These are phyloP conservation scores for Argyresthia goedartella DNA, from an alignment of 2,888 invertebrate species.

Conservation along the genomic window DNA sequence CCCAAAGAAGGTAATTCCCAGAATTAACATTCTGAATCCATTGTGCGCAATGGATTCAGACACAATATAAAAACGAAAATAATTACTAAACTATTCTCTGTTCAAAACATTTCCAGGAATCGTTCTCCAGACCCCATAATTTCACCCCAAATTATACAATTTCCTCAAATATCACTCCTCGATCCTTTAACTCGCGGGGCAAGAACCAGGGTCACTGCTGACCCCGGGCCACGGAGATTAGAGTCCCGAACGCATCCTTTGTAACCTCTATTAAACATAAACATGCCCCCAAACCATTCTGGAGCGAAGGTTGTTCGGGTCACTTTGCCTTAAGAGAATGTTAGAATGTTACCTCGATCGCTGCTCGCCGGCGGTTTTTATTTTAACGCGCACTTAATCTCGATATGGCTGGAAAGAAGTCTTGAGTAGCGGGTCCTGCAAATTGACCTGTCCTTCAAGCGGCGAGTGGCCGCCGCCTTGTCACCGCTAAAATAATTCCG, in stretches of 20 bases:
- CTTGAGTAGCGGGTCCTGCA: conserved; percentile 44
- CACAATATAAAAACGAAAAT: too few relatives aligned
- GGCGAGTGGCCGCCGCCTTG: conserved; percentile 37
- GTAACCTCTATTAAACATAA: conserved; percentile 65
- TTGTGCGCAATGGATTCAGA: too few relatives aligned
- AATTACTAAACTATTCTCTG: too few relatives aligned
- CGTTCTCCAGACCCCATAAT: conserved; percentile 48
- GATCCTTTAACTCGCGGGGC: conserved; percentile 32
- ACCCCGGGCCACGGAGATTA: conserved; percentile 56
- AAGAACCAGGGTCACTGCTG: conserved; percentile 36
- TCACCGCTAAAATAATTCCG: conserved; percentile 60
- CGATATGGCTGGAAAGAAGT: not conserved
- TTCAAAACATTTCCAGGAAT: conserved; percentile 15
- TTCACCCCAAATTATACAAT: conserved; percentile 65
- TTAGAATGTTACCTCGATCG: not conserved
- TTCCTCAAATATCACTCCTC: conserved; percentile 65
- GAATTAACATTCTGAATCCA: too few relatives aligned
- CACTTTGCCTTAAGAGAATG: conserved; percentile 31
- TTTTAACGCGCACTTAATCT: too few relatives aligned
- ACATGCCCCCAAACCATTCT: conserved; percentile 57
- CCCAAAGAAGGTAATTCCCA: too few relatives aligned
- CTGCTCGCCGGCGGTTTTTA: not conserved
- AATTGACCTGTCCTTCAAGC: conserved; percentile 65
- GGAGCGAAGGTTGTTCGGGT: conserved; percentile 39
- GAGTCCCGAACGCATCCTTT: conserved; percentile 48